phyloP scores from a whole-genome alignment of 2,888 invertebrate species.

The Spialia ferax region DNA sequence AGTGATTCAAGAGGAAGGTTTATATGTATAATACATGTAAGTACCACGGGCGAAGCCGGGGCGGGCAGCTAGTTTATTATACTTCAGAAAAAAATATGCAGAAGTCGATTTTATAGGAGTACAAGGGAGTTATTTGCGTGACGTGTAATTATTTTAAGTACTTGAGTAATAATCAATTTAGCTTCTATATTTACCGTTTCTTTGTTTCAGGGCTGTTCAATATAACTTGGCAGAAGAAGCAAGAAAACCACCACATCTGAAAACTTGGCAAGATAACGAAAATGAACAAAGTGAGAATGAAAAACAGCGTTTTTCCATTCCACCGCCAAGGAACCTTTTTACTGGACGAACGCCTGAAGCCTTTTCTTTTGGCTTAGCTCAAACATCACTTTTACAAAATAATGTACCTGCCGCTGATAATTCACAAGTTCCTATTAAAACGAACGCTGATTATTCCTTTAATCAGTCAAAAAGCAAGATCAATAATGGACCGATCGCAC shows the following conservation, averaged over 20 bases:
- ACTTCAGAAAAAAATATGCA: too few species aligned
- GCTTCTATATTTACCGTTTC: not conserved
- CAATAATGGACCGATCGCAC: conserved; percentile 67
- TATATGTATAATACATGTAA: too few species aligned
- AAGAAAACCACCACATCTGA: conserved; percentile 70
- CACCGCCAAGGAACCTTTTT: conserved; percentile 67
- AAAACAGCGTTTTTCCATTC: conserved; percentile 55
- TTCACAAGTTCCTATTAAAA: conserved; percentile 65
- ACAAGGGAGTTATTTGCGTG: too few species aligned
- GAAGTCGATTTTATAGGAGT: too few species aligned
- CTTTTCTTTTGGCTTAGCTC: conserved; percentile 74
- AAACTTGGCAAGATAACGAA: conserved; percentile 68
- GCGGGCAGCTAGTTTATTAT: too few species aligned
- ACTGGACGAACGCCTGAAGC: conserved; percentile 81
- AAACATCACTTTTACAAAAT: conserved; percentile 62
- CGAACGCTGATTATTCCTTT: conserved; percentile 60
- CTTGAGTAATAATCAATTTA: too few species aligned
- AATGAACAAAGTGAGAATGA: conserved; percentile 60
- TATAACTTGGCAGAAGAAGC: conserved; percentile 82
- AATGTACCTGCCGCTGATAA: conserved; percentile 67
- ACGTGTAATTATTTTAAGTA: too few species aligned
- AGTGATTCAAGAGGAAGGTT: too few species aligned
- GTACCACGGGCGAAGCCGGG: too few species aligned
- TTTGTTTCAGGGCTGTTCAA: conserved; percentile 70
- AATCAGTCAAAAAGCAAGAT: conserved; percentile 68